phyloP scores from a whole-genome alignment of 30 jellyfish, hydroid and myxozoan species.

The Pseudorhiza aurosa region DNA sequence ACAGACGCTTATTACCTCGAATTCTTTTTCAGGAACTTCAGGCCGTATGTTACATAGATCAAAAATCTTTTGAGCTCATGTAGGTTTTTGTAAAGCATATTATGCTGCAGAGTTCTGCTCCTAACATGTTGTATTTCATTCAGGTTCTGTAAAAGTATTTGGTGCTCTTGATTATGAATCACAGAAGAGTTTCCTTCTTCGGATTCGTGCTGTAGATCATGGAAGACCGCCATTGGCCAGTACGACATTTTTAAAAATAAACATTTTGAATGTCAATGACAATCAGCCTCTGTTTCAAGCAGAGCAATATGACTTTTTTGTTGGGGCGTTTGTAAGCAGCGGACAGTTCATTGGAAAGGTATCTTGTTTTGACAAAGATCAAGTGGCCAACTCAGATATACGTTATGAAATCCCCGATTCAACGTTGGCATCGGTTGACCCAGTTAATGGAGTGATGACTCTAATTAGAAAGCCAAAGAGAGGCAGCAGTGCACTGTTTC shows the following conservation, averaged over 20 bases:
- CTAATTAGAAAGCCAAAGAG: constrained; percentile 65
- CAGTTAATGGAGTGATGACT: constrained; percentile 70
- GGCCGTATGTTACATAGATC: no score
- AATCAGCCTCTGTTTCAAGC: constrained; percentile 78
- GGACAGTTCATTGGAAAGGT: constrained; percentile 94
- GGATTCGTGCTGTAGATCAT: constrained; percentile 71
- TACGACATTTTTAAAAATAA: constrained; percentile 63
- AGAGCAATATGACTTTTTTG: constrained; percentile 49
- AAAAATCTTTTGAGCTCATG: no score
- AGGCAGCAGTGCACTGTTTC: constrained; percentile 37
- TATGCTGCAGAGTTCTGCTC: no score
- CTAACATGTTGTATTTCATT: no score
- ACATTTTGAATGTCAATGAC: constrained; percentile 81
- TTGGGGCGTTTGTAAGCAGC: constrained; percentile 43
- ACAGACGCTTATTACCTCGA: no score
- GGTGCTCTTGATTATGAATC: constrained; percentile 77
- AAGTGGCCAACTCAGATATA: constrained; percentile 11
- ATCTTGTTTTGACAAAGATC: constrained; percentile 78
- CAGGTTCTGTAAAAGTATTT: constrained; percentile 42
- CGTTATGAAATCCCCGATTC: constrained; percentile 70
- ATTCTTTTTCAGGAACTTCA: no score
- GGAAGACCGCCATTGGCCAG: constrained; percentile 82
- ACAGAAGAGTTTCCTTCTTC: constrained; percentile 30
- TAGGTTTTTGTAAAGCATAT: no score
- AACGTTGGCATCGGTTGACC: constrained; percentile 38